phyloP scores from a whole-genome alignment of 2,888 invertebrate species.

The Lacanobia wlatinum region DNA sequence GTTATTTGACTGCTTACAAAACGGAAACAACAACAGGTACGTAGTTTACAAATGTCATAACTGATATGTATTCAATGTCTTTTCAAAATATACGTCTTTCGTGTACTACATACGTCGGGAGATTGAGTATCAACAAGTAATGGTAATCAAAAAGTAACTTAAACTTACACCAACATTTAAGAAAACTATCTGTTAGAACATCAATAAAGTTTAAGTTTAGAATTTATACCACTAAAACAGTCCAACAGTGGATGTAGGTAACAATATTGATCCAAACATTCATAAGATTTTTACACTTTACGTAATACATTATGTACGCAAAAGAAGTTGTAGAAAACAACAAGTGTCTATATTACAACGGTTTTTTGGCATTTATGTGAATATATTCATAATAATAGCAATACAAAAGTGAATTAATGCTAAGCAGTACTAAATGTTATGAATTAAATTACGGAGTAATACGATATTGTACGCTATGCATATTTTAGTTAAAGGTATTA shows the following conservation, averaged over 20 bases:
- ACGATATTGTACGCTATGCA: too few relatives aligned
- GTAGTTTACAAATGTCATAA: slow-evolving; percentile 53
- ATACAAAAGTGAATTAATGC: slow-evolving; percentile 59
- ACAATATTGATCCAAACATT: slow-evolving; percentile 67
- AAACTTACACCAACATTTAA: slow-evolving; percentile 26
- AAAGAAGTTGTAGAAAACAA: slow-evolving; percentile 61
- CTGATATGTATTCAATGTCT: slow-evolving; percentile 62
- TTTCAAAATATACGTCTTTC: slow-evolving; percentile 47
- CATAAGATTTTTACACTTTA: slow-evolving; percentile 62
- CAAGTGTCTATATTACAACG: slow-evolving; percentile 54
- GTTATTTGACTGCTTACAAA: slow-evolving; percentile 30
- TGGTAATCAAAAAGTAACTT: slow-evolving; percentile 29
- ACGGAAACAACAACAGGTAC: slow-evolving; percentile 63
- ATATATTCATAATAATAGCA: slow-evolving; percentile 59
- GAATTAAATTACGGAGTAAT: slow-evolving; percentile 54
- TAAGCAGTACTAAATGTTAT: slow-evolving; percentile 41
- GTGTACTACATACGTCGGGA: slow-evolving; percentile 35
- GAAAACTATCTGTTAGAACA: slow-evolving; percentile 39
- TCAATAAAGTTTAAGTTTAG: slow-evolving; percentile 47
- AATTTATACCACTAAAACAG: slow-evolving; percentile 56
- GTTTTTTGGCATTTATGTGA: slow-evolving; percentile 62
- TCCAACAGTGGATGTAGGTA: slow-evolving; percentile 64
- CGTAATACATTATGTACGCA: slow-evolving; percentile 57
- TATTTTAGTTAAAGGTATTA: slow-evolving; percentile 17
- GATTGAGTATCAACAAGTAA: slow-evolving; percentile 37